These are phyloP conservation scores for Xylocampa areola DNA, from an alignment of 2,888 invertebrate genomes.

Conservation along the genomic window DNA sequence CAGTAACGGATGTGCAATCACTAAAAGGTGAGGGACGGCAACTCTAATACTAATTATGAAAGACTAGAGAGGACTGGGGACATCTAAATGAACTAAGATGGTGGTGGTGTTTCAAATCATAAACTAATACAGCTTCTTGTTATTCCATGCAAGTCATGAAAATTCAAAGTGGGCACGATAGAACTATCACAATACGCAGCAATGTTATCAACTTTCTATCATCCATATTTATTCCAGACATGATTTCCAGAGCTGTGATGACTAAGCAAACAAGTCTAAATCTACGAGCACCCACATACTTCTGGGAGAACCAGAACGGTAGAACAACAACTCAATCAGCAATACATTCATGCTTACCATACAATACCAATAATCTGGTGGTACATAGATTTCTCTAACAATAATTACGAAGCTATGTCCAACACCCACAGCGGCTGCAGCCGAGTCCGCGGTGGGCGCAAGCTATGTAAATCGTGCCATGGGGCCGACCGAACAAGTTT, in stretches of 20 bases:
- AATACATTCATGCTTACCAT: conserved; percentile 44
- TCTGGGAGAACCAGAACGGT: conserved; percentile 7
- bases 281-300: background rate
- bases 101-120: too few relatives aligned
- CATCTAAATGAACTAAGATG: background rate
- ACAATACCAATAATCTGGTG: conserved; percentile 52
- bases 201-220: background rate
- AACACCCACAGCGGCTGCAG: conserved; percentile 50
- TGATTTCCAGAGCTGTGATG: background rate
- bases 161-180: too few relatives aligned
- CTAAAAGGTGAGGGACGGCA: conserved; percentile 27
- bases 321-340: conserved; percentile 32
- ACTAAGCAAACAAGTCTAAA: background rate
- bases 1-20: conserved; percentile 31
- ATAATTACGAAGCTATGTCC: conserved; percentile 60
- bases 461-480: conserved; percentile 68
- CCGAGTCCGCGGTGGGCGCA: conserved; percentile 50
- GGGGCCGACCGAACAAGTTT: conserved; percentile 63
- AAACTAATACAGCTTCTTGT: too few relatives aligned
- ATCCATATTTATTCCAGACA: background rate
- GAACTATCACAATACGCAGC: too few relatives aligned
- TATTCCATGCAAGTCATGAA: too few relatives aligned
- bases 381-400: conserved; percentile 59
- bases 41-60: conserved; percentile 21
- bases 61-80: background rate